Percentiles rank a stretch among this genome's conserved stretches.
These are phyloP conservation scores for Caenorhabditis plicata DNA, from an alignment of 2,888 invertebrate genomes.

Conservation along the genomic window DNA sequence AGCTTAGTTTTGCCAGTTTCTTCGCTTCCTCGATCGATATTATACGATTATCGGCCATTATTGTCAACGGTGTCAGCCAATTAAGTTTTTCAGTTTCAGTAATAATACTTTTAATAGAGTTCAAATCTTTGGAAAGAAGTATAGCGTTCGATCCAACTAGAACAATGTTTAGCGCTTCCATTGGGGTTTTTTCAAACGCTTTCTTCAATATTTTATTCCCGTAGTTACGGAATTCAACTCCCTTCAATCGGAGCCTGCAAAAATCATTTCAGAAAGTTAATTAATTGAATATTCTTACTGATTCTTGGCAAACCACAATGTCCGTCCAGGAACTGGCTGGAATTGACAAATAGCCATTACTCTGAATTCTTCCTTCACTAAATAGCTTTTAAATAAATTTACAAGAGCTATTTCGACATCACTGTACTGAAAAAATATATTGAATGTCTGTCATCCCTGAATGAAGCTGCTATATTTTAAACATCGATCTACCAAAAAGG, in stretches of 20 bases:
- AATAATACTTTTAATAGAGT: conserved; percentile 45
- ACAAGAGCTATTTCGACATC: conserved; percentile 57
- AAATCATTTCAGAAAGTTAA: not conserved
- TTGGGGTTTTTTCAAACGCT: conserved; percentile 54
- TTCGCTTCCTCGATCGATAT: conserved; percentile 46
- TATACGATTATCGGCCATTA: conserved; percentile 49
- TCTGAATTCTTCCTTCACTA: conserved; percentile 52
- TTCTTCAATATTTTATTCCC: conserved; percentile 56
- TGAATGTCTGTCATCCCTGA: not conserved
- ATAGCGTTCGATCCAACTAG: conserved; percentile 46
- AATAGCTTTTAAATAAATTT: conserved; percentile 53
- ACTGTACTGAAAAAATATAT: conserved; percentile 52
- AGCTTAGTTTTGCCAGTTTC: conserved; percentile 39
- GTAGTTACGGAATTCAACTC: conserved; percentile 55
- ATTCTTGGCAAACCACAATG: conserved; percentile 57
- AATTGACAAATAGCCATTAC: conserved; percentile 61
- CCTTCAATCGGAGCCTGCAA: conserved; percentile 53
- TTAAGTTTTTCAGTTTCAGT: conserved; percentile 50
- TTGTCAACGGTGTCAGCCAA: conserved; percentile 53
- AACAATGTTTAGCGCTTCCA: conserved; percentile 41
- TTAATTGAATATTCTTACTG: conserved; percentile 32
- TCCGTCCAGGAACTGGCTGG: conserved; percentile 51
- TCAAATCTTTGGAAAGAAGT: conserved; percentile 52
- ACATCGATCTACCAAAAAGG: no score
- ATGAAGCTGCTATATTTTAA: no score